These are phyloP conservation scores for Rhagoletis zephyria DNA, from an alignment of 1,140 invertebrate genomes.

Conservation along the genomic window DNA sequence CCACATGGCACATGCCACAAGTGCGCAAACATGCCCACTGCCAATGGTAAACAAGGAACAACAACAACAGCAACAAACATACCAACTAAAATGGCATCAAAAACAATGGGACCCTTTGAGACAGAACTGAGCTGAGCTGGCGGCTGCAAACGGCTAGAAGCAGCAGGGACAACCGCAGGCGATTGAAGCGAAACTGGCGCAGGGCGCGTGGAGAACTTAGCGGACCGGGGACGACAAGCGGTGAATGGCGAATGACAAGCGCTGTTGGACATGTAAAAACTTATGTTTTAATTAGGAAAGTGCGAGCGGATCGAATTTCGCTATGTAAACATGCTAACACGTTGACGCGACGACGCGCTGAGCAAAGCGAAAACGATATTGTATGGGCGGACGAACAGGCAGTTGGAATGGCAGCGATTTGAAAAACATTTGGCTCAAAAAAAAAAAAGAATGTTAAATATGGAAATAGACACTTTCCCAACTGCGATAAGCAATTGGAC, in stretches of 20 bases:
- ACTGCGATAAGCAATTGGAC: background rate
- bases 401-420: background rate
- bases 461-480: background rate
- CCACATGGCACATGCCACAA: conserved; percentile 31
- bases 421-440: background rate
- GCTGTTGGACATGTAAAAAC: conserved; percentile 19
- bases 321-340: conserved; percentile 35
- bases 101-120: background rate
- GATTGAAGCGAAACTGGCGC: background rate
- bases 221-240: background rate
- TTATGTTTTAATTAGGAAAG: conserved; percentile 48
- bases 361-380: background rate
- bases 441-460: background rate
- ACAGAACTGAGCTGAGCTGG: background rate
- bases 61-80: background rate
- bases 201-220: background rate
- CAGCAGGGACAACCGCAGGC: background rate
- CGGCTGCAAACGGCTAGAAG: no score
- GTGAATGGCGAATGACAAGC: background rate
- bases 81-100: background rate
- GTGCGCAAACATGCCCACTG: background rate
- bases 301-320: conserved; percentile 43
- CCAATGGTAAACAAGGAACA: background rate
- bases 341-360: background rate
- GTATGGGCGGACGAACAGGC: conserved; percentile 1